Conservation (phyloP, 2,113 vertebrate species). For the Pseudolaguvia tuberculata region DNA sequence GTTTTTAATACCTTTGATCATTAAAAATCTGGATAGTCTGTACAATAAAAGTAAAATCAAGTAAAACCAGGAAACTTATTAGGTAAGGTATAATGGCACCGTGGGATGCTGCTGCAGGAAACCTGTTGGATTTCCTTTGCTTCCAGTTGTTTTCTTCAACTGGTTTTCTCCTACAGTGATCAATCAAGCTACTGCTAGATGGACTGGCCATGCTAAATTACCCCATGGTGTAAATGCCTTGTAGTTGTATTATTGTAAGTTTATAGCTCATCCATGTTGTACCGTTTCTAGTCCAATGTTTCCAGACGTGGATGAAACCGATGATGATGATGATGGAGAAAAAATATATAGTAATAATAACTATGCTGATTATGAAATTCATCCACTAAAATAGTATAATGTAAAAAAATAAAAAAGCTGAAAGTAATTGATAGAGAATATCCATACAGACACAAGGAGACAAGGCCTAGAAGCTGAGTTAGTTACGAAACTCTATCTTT, state of each 20-base stretch:
- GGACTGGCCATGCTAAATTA: not conserved
- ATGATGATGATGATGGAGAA: not conserved
- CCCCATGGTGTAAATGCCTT: not conserved
- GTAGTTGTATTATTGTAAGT: too few relatives aligned
- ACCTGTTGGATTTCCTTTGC: not conserved
- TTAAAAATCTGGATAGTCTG: conserved; percentile 7
- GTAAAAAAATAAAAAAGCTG: not conserved
- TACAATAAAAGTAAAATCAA: not conserved
- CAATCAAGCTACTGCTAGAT: not conserved
- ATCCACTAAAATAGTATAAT: not conserved
- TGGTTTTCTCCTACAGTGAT: not conserved
- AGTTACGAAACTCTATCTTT: conserved; percentile 32
- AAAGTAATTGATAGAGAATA: not conserved
- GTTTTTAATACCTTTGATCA: conserved; percentile 4
- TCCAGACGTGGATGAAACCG: too few relatives aligned
- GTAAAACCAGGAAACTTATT: not conserved
- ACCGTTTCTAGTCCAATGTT: not conserved
- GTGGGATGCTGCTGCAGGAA: not conserved
- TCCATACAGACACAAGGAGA: not conserved
- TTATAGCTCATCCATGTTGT: too few relatives aligned
- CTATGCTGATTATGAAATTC: not conserved
- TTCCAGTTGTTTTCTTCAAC: too few relatives aligned
- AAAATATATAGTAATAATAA: not conserved
- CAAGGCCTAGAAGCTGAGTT: conserved; percentile 28
- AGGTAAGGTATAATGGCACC: not conserved